phyloP scores from a whole-genome alignment of 2,888 invertebrate genomes.

The Callosobruchus maculatus region DNA sequence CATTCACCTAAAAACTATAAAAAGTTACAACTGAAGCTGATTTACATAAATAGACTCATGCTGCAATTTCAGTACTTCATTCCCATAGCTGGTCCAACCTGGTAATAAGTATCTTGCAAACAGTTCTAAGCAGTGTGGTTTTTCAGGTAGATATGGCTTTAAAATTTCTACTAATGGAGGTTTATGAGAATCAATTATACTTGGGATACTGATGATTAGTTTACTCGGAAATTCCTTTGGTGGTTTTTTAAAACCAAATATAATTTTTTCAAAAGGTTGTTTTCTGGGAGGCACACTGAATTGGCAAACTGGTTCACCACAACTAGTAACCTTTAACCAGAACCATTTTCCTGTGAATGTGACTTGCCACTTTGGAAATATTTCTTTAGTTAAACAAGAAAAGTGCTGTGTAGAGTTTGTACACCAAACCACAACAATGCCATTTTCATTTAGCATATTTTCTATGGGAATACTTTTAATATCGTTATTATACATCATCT shows the following conservation, averaged over 20 bases:
- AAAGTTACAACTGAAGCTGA: not conserved
- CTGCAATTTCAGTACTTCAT: constrained; percentile 82
- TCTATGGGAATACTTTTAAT: constrained; percentile 68
- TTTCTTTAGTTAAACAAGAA: constrained; percentile 61
- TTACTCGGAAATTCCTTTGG: constrained; percentile 45
- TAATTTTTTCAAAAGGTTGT: constrained; percentile 83
- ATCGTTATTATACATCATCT: constrained; percentile 74
- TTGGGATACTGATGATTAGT: constrained; percentile 79
- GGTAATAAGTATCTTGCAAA: constrained; percentile 90
- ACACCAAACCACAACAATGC: constrained; percentile 85
- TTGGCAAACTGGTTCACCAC: constrained; percentile 40
- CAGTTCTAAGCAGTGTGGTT: constrained; percentile 74
- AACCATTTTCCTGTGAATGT: constrained; percentile 71
- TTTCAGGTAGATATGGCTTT: constrained; percentile 53
- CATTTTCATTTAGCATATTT: constrained; percentile 58
- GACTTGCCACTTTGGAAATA: constrained; percentile 79
- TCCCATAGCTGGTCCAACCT: constrained; percentile 79
- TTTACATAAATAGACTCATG: constrained; percentile 53
- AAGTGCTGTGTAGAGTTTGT: constrained; percentile 79
- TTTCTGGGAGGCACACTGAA: constrained; percentile 64
- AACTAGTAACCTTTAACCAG: constrained; percentile 74
- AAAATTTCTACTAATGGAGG: constrained; percentile 80
- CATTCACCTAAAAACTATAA: not conserved
- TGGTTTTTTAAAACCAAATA: constrained; percentile 54
- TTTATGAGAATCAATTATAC: constrained; percentile 92